Base-by-base conservation (phyloP, 2,113 vertebrate genomes). In the Gracilinanus agilis region DNA sequence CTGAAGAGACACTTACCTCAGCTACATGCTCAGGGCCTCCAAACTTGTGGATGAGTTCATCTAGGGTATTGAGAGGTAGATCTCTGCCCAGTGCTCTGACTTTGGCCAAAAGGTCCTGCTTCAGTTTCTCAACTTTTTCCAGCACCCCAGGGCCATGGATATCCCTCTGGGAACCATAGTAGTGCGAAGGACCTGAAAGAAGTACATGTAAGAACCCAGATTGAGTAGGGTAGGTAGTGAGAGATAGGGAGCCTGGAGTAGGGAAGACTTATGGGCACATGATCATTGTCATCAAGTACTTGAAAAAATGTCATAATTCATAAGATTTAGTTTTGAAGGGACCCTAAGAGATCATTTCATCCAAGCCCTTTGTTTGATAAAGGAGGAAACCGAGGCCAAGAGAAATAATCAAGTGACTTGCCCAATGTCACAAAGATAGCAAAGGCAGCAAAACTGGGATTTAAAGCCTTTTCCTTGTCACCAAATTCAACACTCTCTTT, bases 11-110 rank as follows among this genome's bases (percentile, higher is more conserved):
- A 13, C 92, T 95, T 98, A 99, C 99, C 99, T 99, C 99, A 0
- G 99, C 99, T 88, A 99, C 99, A 0, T 98, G 98, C 96, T 99
- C 99, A 0, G 99, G 99, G 90, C 99, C 99, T 90, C 99, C 99
- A 0, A 99, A 99, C 97, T 99, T 98, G 98, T 99, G 98, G 0
- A 99, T 99, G 91, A 99, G 99, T 96, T 99, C 99, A 53, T 99
- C 99, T 98, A 99, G 98, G 49, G 99, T 99, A 94, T 99, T 99
- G 91, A 99, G 99, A 92, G 99, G 99, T 99, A 99, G 99, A 98
- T 99, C 99, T 97, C 99, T 99, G 97, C 99, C 99, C 97, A 99
- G 98, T 24, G 97, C 96, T 58, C 99, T 98, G 91, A 99, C 99
- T 98, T 99, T 99, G 94, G 98, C 98, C 92, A 99, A 98, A 49